These are phyloP conservation scores for Drosophila parthenogenetica DNA, from an alignment of 2,888 invertebrate species.

Conservation along the genomic window DNA sequence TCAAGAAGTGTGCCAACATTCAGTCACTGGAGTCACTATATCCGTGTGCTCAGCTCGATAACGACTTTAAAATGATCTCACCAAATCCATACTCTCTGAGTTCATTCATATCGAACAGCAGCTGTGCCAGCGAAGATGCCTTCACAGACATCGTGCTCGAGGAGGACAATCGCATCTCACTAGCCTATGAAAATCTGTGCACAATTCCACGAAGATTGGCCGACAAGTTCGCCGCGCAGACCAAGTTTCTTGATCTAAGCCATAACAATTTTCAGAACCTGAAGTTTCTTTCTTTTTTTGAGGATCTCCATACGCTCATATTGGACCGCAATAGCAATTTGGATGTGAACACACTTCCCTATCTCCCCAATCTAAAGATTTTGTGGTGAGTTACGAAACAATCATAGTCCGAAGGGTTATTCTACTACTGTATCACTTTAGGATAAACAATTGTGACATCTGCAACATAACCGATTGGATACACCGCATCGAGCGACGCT, in stretches of 20 bases:
- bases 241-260: conserved; percentile 89
- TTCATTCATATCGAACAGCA: conserved; percentile 70
- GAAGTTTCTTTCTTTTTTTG: conserved; percentile 90
- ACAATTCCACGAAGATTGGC: conserved; percentile 88
- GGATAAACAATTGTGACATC: conserved; percentile 89
- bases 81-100: conserved; percentile 71
- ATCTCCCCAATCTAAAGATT: conserved; percentile 89
- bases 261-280: conserved; percentile 91
- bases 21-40: conserved; percentile 76
- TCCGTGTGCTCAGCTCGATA: conserved; percentile 63
- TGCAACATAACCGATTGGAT: conserved; percentile 90
- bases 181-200: conserved; percentile 89
- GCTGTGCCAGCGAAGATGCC: conserved; percentile 76
- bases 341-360: conserved; percentile 89
- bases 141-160: conserved; percentile 83
- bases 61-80: conserved; percentile 80
- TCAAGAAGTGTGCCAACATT: conserved; percentile 78
- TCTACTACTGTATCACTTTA: conserved; percentile 58
- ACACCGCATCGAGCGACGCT: conserved; percentile 88
- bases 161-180: conserved; percentile 87
- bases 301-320: conserved; percentile 90
- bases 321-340: conserved; percentile 92
- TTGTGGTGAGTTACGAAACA: conserved; percentile 87
- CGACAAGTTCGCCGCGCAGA: conserved; percentile 87
- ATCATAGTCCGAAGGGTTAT: too few relatives aligned